Conservation (phyloP, 1,140 invertebrate species). For the Ectropis grisescens region DNA sequence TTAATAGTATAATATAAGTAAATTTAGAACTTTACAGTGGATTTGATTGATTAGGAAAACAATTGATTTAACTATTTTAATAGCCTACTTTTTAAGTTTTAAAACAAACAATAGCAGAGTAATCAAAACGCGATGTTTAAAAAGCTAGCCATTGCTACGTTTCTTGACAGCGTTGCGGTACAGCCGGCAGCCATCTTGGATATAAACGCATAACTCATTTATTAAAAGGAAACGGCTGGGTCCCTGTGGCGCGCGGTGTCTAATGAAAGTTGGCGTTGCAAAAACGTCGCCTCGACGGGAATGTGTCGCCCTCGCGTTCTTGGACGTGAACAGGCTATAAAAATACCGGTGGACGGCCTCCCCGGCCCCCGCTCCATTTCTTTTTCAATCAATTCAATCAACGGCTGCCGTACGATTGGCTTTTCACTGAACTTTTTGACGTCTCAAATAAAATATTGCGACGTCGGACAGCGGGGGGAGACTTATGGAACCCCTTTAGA, state of each 20-base stretch:
- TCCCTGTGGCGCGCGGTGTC: slow-evolving; percentile 35
- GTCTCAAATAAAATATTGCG: slow-evolving; percentile 15
- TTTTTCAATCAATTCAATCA: slow-evolving; percentile 64
- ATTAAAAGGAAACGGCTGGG: slow-evolving; percentile 50
- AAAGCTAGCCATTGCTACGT: slow-evolving; percentile 32
- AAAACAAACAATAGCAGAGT: neutral
- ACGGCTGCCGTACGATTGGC: slow-evolving; percentile 37
- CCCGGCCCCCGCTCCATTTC: slow-evolving; percentile 36
- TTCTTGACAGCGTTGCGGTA: slow-evolving; percentile 31
- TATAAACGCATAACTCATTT: slow-evolving; percentile 59
- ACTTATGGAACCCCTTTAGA: no score
- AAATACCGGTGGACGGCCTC: slow-evolving; percentile 43
- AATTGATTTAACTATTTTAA: no score
- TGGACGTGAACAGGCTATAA: slow-evolving; percentile 55
- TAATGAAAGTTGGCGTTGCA: slow-evolving; percentile 55
- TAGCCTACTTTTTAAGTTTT: no score
- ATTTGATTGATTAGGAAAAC: neutral
- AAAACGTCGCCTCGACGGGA: slow-evolving; percentile 52
- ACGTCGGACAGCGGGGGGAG: no score
- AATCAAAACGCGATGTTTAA: slow-evolving; percentile 2
- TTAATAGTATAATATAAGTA: no score
- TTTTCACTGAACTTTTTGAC: slow-evolving; percentile 26
- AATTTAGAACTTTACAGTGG: no score
- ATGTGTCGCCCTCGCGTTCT: slow-evolving; percentile 59
- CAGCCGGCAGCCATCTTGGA: slow-evolving; percentile 39